Base-by-base conservation (phyloP, 2,888 invertebrate genomes). In the Leptinotarsa juncta region DNA sequence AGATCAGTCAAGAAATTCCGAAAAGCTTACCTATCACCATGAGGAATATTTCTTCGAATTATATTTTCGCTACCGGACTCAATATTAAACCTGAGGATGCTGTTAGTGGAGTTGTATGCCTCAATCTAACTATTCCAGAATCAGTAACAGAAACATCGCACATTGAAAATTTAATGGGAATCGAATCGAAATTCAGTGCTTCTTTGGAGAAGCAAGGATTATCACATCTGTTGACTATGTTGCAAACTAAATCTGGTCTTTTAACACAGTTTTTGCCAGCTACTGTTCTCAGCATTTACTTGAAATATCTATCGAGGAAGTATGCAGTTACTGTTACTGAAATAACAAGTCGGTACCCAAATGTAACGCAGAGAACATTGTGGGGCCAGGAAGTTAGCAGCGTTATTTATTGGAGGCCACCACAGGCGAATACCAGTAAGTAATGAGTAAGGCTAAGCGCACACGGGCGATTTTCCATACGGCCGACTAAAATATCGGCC, bases 371-470 rank as follows among this genome's bases (percentile, higher is more conserved):
- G 77, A 89, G 88, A 2, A 91, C 92, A 10, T 81, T 92, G 20
- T 93, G 93, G 90, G 92, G 93, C 0, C 92, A 93, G 77, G 89
- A 90, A 12, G 90, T 94, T 1, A 90, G 90, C 4, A 89, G 90
- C 57, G 91, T 92, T 0, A 88, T 94, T 71, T 94, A 93, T 83
- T 94, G 93, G 93, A 89, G 93, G 79, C 94, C 94, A 15, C 93
- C 94, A 0, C 94, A 94, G 86, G 93, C 94, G 71, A 94, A 94
- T 86, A 93, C 93, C 78, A 92, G 94, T 94, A 86, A 90, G 92
- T 81, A 23, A 23, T 10, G n/a, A 20, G 20, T 57, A 12, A 18
- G 5, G 26, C 5, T 32, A 32, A 32, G 26, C 26, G 5, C 26
- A 32, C 26, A 32, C 5, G 26, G 5, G 3, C 26, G 26, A 32